Conservation (phyloP, 1,140 invertebrate species). For the Temnothorax curvispinosus region DNA sequence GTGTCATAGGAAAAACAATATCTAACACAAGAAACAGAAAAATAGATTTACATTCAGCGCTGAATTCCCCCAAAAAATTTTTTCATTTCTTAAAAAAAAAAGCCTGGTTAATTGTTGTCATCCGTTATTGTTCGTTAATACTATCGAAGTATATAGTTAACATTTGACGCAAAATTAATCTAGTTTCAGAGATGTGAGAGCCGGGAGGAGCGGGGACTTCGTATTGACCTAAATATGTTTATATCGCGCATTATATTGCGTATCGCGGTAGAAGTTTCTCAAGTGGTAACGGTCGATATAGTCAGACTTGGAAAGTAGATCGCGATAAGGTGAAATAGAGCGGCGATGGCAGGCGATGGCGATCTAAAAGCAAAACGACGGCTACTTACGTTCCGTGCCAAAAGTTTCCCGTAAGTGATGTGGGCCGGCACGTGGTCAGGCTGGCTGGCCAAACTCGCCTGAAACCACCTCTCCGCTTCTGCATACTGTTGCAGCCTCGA, state of each 20-base stretch:
- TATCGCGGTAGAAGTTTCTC: slow-evolving; percentile 63
- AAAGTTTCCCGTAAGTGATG: slow-evolving; percentile 95
- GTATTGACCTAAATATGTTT: not conserved
- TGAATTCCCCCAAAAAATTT: slow-evolving; percentile 8
- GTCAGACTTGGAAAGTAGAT: slow-evolving; percentile 62
- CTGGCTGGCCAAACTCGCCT: slow-evolving; percentile 92
- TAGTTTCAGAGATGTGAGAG: slow-evolving; percentile 12
- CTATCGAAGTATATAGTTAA: not conserved
- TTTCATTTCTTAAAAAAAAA: not conserved
- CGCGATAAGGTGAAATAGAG: slow-evolving; percentile 60
- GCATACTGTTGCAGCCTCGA: slow-evolving; percentile 92
- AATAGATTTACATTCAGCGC: slow-evolving; percentile 37
- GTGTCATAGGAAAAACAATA: slow-evolving; percentile 8
- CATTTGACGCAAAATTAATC: slow-evolving; percentile 12
- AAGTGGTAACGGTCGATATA: slow-evolving; percentile 66
- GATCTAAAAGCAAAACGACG: slow-evolving; percentile 59
- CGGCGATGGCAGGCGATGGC: slow-evolving; percentile 21
- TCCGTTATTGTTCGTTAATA: not conserved
- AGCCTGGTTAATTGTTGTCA: not conserved
- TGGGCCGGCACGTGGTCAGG: slow-evolving; percentile 95
- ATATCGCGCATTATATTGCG: slow-evolving; percentile 28
- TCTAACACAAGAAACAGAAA: not conserved
- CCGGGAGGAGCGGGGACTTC: slow-evolving; percentile 34
- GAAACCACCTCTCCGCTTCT: slow-evolving; percentile 94
- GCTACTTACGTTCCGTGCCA: slow-evolving; percentile 94